Evolutionary conservation across 2,113 vertebrate species (phyloP).

Genomic region (Sturnira hondurensis): DNA sequence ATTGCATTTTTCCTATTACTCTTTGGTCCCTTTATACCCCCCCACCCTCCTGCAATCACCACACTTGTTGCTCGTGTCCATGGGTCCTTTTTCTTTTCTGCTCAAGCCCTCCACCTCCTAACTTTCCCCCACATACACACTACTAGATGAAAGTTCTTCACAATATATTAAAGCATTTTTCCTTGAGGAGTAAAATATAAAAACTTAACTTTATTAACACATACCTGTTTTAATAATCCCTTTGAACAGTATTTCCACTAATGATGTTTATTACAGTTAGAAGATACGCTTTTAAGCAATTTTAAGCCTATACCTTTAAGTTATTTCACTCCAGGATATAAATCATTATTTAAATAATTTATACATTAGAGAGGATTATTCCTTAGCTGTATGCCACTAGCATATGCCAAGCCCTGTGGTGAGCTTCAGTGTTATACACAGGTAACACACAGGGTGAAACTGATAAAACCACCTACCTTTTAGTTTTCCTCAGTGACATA

Average conservation of each 20-base stretch:
- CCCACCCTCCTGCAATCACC: too few species aligned
- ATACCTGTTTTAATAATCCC: not conserved
- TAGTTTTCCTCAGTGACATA: not conserved
- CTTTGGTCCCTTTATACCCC: too few species aligned
- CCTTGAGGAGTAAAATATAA: not conserved
- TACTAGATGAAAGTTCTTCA: not conserved
- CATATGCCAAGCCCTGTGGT: not conserved
- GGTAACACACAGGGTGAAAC: not conserved
- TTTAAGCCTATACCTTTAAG: not conserved
- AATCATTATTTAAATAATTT: constrained; percentile 23
- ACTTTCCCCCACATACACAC: too few species aligned
- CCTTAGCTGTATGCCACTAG: not conserved
- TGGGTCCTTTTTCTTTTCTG: too few species aligned
- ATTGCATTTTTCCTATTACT: too few species aligned
- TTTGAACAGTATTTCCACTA: not conserved
- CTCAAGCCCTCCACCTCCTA: too few species aligned
- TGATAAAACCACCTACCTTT: not conserved
- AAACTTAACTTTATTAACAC: not conserved
- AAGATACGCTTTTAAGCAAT: not conserved
- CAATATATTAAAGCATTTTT: not conserved
- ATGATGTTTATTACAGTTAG: not conserved
- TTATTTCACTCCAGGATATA: not conserved
- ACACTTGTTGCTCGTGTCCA: too few species aligned
- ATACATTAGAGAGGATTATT: not conserved
- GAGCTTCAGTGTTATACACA: not conserved